Percentiles rank a stretch among this genome's conserved stretches.
These are phyloP conservation scores for Sebastes aleutianus DNA, from an alignment of 2,797 vertebrate genomes.

Conservation along the genomic window DNA sequence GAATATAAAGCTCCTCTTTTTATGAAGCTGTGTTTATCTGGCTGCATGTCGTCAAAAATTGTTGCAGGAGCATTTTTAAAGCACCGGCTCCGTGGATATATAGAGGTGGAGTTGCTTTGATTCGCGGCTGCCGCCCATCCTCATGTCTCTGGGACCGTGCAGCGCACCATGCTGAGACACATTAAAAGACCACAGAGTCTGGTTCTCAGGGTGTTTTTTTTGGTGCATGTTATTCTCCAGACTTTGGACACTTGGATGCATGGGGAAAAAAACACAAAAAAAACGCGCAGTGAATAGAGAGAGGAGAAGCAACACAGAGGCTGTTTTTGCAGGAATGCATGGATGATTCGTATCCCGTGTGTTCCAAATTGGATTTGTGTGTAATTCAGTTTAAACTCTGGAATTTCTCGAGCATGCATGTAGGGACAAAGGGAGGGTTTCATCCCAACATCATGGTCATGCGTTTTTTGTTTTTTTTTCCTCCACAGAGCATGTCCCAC, in stretches of 20 bases:
- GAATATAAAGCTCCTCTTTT: conserved; percentile 48
- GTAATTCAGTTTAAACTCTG: conserved; percentile 78
- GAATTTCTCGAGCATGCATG: conserved; percentile 40
- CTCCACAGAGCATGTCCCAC: conserved; percentile 72
- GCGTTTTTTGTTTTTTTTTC: not conserved
- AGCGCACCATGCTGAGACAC: conserved; percentile 37
- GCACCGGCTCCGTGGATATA: conserved; percentile 10
- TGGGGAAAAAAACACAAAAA: not conserved
- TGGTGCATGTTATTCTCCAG: conserved; percentile 24
- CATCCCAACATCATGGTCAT: conserved; percentile 65
- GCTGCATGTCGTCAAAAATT: conserved; percentile 24
- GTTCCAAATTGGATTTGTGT: conserved; percentile 56
- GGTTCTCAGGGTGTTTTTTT: conserved; percentile 27
- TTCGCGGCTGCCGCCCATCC: conserved; percentile 55
- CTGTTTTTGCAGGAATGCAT: conserved; percentile 63
- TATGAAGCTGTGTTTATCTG: conserved; percentile 36
- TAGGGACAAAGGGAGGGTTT: conserved; percentile 76
- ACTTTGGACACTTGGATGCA: conserved; percentile 44
- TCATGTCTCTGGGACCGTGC: conserved; percentile 23
- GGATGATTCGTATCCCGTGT: conserved; percentile 50
- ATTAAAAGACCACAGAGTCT: not conserved
- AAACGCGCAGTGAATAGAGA: not conserved
- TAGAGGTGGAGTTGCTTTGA: conserved; percentile 46
- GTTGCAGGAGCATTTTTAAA: conserved; percentile 11
- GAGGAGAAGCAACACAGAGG: not conserved